Percentiles rank a stretch among this genome's conserved stretches.
These are phyloP conservation scores for Scolopax mira DNA, from an alignment of 2,113 vertebrate genomes.

Conservation along the genomic window DNA sequence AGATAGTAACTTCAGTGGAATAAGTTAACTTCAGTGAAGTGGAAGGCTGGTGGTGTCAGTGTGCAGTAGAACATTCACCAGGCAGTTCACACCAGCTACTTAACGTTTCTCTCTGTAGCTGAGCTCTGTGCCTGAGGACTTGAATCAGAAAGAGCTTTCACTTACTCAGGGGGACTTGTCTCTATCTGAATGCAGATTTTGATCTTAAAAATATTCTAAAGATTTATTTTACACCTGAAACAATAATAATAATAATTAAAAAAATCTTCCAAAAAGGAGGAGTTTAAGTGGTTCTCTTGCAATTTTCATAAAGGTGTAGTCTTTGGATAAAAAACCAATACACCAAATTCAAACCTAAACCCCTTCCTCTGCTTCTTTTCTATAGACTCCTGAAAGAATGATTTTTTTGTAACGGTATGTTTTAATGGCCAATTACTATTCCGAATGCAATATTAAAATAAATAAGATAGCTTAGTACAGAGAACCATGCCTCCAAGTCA, in stretches of 20 bases:
- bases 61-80: not conserved
- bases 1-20: not conserved
- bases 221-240: not conserved
- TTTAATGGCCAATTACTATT: not conserved
- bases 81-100: not conserved
- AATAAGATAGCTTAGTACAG: conserved; percentile 1
- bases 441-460: conserved; percentile 15
- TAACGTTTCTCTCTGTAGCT: not conserved
- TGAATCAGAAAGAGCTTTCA: not conserved
- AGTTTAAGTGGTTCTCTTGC: not conserved
- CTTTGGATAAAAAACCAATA: not conserved
- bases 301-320: not conserved
- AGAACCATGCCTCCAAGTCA: not conserved
- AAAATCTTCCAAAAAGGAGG: not conserved
- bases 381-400: not conserved
- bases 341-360: not conserved
- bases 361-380: not conserved
- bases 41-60: not conserved
- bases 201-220: not conserved
- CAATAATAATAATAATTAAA: not conserved
- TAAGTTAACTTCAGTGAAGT: not conserved
- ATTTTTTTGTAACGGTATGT: not conserved
- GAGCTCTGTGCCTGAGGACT: not conserved
- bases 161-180: not conserved
- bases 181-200: not conserved